Percentiles rank a stretch among this genome's conserved stretches.
These are phyloP conservation scores for Pao palembangensis DNA, from an alignment of 2,113 vertebrate species.

Conservation along the genomic window DNA sequence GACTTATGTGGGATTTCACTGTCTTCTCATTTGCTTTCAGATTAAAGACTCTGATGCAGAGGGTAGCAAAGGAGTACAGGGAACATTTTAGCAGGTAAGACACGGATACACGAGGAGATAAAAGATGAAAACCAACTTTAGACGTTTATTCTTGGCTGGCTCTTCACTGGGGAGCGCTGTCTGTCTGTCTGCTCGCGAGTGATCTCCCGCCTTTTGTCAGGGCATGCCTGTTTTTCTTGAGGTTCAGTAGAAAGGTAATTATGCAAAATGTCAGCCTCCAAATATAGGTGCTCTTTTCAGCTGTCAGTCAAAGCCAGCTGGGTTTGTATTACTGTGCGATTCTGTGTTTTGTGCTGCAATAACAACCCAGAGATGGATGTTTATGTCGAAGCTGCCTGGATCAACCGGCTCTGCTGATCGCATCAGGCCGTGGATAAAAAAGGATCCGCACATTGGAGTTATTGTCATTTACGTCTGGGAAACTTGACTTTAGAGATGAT, in stretches of 20 bases:
- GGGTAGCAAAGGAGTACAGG: conserved; percentile 87
- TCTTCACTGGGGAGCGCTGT: conserved; percentile 25
- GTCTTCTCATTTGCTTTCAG: conserved; percentile 68
- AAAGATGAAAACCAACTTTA: conserved; percentile 44
- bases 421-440: conserved; percentile 8
- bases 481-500: neutral
- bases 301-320: conserved; percentile 55
- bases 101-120: conserved; percentile 32
- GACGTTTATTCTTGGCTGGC: conserved; percentile 44
- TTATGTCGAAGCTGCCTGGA: conserved; percentile 21
- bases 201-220: conserved; percentile 41
- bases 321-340: conserved; percentile 43
- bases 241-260: conserved; percentile 63
- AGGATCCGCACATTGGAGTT: neutral
- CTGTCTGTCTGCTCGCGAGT: conserved; percentile 35
- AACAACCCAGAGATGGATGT: conserved; percentile 39
- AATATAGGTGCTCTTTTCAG: conserved; percentile 65
- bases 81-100: conserved; percentile 89
- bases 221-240: conserved; percentile 46
- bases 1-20: conserved; percentile 47
- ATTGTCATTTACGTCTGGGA: no score
- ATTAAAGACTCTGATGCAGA: conserved; percentile 89
- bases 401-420: conserved; percentile 16
- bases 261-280: conserved; percentile 66
- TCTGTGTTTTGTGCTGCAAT: conserved; percentile 23